phyloP scores from a whole-genome alignment of 2,113 vertebrate genomes.

The Psilopogon haemacephalus region DNA sequence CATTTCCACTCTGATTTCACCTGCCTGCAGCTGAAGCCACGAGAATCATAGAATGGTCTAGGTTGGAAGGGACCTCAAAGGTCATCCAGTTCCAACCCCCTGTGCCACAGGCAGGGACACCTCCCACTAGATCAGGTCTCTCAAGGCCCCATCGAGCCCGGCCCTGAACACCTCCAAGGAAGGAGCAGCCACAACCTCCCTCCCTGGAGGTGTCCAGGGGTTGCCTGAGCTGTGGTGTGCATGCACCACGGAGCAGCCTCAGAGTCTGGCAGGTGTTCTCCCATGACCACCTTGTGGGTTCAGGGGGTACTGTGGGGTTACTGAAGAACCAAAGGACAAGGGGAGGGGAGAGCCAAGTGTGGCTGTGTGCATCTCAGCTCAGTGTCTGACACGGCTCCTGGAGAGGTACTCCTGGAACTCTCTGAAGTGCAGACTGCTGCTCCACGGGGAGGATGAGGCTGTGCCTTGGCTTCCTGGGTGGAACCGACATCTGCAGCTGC shows the following conservation, averaged over 20 bases:
- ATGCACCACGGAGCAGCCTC: accelerated
- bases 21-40: neutral
- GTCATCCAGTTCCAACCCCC: too few relatives aligned
- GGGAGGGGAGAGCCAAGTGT: neutral
- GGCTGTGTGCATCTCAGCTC: neutral
- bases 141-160: too few relatives aligned
- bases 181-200: too few relatives aligned
- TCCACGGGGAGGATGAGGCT: neutral
- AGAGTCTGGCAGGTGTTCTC: neutral
- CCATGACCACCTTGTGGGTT: accelerated
- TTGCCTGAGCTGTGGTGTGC: neutral
- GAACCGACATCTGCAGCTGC: neutral
- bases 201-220: too few relatives aligned
- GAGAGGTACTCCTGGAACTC: neutral
- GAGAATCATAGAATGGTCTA: too few relatives aligned
- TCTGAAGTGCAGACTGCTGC: neutral
- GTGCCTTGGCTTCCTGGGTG: neutral
- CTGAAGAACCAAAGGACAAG: neutral
- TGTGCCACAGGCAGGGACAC: too few relatives aligned
- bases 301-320: neutral
- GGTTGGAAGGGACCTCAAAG: too few relatives aligned
- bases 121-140: too few relatives aligned
- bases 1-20: neutral
- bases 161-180: too few relatives aligned
- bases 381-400: accelerated